Percentiles rank a stretch among this genome's conserved stretches.
These are phyloP conservation scores for Catharus ustulatus DNA, from an alignment of 2,797 vertebrate species.

Conservation along the genomic window DNA sequence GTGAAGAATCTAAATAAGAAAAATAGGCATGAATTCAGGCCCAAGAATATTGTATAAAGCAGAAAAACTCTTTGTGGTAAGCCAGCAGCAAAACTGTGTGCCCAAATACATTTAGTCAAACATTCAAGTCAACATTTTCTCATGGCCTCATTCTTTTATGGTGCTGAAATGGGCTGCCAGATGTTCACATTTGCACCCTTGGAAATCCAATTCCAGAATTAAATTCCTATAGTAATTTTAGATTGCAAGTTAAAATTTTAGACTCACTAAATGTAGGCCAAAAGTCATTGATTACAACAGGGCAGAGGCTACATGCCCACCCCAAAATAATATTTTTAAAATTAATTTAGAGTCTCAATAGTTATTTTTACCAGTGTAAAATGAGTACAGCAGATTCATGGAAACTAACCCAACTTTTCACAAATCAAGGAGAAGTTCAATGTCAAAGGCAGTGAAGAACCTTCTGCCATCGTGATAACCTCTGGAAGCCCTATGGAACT, in stretches of 20 bases:
- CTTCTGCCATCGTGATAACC: background rate
- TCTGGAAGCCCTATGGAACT: background rate
- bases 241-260: background rate
- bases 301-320: background rate
- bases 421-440: background rate
- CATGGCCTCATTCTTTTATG: background rate
- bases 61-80: background rate
- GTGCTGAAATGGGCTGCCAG: background rate
- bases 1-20: background rate
- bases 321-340: background rate
- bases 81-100: background rate
- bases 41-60: background rate
- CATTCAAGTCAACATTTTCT: background rate
- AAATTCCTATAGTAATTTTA: background rate
- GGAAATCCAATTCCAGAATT: background rate
- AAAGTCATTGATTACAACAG: background rate
- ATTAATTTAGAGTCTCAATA: background rate
- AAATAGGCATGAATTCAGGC: background rate
- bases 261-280: background rate
- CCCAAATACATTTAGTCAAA: background rate
- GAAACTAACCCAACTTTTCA: background rate
- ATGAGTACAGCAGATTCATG: background rate
- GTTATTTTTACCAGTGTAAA: background rate
- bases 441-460: background rate
- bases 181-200: background rate